phyloP scores from a whole-genome alignment of 1,140 invertebrate species.

The Papilio xuthus region DNA sequence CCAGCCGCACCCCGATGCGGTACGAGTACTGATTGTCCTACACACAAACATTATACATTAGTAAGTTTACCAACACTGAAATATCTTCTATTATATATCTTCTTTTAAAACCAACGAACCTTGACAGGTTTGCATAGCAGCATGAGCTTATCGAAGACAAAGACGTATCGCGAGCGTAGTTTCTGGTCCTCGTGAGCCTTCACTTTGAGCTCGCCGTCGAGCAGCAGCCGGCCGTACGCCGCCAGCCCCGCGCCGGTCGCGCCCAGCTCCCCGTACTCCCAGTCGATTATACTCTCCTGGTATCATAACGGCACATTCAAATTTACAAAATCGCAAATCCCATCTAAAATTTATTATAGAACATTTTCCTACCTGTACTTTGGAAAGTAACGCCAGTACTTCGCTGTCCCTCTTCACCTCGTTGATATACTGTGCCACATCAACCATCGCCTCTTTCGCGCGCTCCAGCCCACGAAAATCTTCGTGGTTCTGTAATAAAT shows the following conservation, averaged over 20 bases:
- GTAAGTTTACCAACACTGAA: neutral
- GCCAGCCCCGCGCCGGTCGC: slow-evolving; percentile 89
- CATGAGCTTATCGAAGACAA: slow-evolving; percentile 98
- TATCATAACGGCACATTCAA: slow-evolving; percentile 10
- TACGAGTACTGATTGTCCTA: slow-evolving; percentile 96
- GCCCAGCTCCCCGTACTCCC: slow-evolving; percentile 90
- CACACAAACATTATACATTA: neutral
- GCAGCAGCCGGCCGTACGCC: slow-evolving; percentile 94
- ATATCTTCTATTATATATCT: neutral
- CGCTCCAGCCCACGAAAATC: slow-evolving; percentile 91
- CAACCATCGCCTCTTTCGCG: slow-evolving; percentile 98
- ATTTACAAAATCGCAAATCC: neutral
- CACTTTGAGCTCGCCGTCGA: slow-evolving; percentile 96
- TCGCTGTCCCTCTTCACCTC: slow-evolving; percentile 99
- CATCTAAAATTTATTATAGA: neutral
- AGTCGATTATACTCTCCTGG: slow-evolving; percentile 90
- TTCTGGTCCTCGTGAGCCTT: slow-evolving; percentile 95
- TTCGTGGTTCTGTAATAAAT: slow-evolving; percentile 84
- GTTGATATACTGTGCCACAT: slow-evolving; percentile 98
- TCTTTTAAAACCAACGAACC: slow-evolving; percentile 80
- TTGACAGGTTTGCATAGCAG: slow-evolving; percentile 95
- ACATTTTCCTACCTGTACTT: slow-evolving; percentile 86
- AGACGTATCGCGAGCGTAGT: slow-evolving; percentile 93
- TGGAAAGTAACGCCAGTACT: slow-evolving; percentile 93
- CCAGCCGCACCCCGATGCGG: slow-evolving; percentile 91